phyloP scores from a whole-genome alignment of 2,797 vertebrate species.

The Phylloscopus collybita region DNA sequence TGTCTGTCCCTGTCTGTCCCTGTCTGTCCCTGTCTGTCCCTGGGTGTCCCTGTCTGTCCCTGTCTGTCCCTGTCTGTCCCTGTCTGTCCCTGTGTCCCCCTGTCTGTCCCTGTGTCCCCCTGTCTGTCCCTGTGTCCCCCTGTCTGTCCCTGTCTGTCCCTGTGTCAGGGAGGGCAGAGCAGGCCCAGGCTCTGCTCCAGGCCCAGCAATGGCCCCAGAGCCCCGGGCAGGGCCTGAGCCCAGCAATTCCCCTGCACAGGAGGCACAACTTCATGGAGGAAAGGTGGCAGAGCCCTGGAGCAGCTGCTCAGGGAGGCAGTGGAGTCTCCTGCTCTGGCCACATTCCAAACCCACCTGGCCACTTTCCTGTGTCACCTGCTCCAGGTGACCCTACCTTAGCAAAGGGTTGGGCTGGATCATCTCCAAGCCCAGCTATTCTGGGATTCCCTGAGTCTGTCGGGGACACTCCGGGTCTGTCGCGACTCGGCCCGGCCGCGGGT shows the following conservation, averaged over 20 bases:
- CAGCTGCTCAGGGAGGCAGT: background rate
- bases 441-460: background rate
- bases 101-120: too few relatives aligned
- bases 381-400: background rate
- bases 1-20: background rate
- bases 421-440: too few relatives aligned
- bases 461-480: background rate
- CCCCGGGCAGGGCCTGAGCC: background rate
- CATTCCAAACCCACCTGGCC: background rate
- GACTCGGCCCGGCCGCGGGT: background rate
- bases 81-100: background rate
- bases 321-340: background rate
- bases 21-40: background rate
- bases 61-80: background rate
- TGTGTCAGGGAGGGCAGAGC: background rate
- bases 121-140: background rate
- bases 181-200: background rate
- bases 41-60: too few relatives aligned
- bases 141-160: background rate
- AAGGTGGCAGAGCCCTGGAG: background rate
- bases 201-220: background rate
- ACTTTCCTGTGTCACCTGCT: background rate
- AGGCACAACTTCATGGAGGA: too few relatives aligned
- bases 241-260: background rate
- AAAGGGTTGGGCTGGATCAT: too few relatives aligned